Base-by-base conservation (phyloP, 2,113 vertebrate genomes). In the Suncus etruscus region DNA sequence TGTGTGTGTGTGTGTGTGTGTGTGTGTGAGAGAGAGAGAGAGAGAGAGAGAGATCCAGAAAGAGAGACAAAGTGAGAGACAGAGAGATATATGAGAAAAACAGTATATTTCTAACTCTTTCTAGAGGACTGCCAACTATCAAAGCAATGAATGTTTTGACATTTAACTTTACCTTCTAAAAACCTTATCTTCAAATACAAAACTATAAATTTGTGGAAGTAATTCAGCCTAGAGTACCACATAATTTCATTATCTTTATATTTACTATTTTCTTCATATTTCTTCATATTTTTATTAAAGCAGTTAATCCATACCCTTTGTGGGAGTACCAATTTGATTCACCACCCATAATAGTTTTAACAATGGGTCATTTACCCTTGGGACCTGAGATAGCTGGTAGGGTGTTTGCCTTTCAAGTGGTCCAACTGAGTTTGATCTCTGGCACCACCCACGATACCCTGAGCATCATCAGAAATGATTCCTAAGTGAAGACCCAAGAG, bases 161-260 rank as follows among this genome's bases (percentile, higher is more conserved):
- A 66, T 66, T 66, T 66, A 29, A 66, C 65, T 29, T 66, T 89
- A 82, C 6, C n/a, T 89, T 48, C 66, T 68, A 88, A 86, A 86
- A 89, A 18, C 11, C 78, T 48, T 77, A n/a, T 45, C 18, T 88
- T 39, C n/a, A 83, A 83, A 66, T 83, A 82, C 7, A 86, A 82
- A 72, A 80, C 0, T 14, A n/a, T 3, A 29, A 74, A 74, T 85
- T 68, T 88, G 9, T 15, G 66, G 48, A 61, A 6, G 76, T 22
- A 92, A 47, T 69, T 90, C 51, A 84, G 27, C 69, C 10, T 22
- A 83, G 12, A 74, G 18, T 22, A 79, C n/a, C 31, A 66, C 3
- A 8, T 29, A 70, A 31, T 91, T 88, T 63, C 54, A 83, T 74
- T 78, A 58, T 83, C 8, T 20, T 66, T 20, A 29, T 66, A 66